Evolutionary conservation across 2,797 vertebrate genomes (phyloP).

Genomic region (Synaphobranchus kaupii): DNA sequence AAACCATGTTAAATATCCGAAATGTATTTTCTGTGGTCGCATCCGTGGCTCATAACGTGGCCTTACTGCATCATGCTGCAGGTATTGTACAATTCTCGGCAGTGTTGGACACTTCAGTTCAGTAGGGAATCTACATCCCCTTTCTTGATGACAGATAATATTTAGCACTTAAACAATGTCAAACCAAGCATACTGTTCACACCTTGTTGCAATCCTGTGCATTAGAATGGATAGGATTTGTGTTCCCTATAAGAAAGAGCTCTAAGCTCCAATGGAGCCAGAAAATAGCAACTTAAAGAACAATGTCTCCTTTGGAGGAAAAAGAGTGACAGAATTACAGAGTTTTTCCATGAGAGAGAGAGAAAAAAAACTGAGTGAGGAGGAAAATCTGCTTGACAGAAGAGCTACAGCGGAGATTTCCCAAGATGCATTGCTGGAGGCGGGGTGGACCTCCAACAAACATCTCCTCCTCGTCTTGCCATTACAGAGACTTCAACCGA

Average conservation of each 20-base stretch:
- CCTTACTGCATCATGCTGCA: too few relatives aligned
- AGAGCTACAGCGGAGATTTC: not conserved
- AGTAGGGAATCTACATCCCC: not conserved
- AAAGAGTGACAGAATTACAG: slow-evolving; percentile 6
- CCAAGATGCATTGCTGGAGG: slow-evolving; percentile 2
- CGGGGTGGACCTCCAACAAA: slow-evolving; percentile 2
- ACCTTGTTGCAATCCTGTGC: not conserved
- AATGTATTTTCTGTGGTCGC: not conserved
- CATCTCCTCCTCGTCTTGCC: slow-evolving; percentile 4
- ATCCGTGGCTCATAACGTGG: too few relatives aligned
- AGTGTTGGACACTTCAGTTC: not conserved
- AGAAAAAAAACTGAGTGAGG: not conserved
- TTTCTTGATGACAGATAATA: not conserved
- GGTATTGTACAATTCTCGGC: not conserved
- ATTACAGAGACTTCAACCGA: slow-evolving; percentile 8
- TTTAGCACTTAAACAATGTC: not conserved
- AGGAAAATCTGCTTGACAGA: not conserved
- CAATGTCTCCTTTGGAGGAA: not conserved
- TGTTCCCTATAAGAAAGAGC: not conserved
- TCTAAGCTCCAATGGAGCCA: not conserved
- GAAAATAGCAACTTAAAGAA: not conserved
- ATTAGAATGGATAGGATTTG: not conserved
- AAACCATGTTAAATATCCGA: not conserved
- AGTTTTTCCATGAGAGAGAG: not conserved
- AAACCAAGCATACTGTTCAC: not conserved